Evolutionary conservation across 2,888 invertebrate species (phyloP).

Genomic region (Nematopogon swammerdamellus): DNA sequence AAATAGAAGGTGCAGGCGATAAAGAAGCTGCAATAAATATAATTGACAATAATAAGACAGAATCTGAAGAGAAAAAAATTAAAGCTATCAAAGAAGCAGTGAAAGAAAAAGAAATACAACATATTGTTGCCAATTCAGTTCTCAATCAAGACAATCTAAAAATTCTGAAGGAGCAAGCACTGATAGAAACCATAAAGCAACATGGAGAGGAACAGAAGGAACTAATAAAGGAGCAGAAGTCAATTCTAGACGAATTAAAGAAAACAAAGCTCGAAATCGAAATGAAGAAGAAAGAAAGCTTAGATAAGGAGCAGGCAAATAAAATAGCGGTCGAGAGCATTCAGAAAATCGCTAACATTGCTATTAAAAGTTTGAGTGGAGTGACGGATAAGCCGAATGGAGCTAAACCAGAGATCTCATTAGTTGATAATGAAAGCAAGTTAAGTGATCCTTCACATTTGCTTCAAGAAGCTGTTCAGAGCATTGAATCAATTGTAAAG

Average conservation of each 20-base stretch:
- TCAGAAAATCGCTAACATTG: conserved; percentile 45
- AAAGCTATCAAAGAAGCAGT: conserved; percentile 16
- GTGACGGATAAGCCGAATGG: conserved; percentile 31
- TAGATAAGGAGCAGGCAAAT: conserved; percentile 39
- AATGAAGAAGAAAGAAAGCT: conserved; percentile 40
- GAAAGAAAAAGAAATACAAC: conserved; percentile 20
- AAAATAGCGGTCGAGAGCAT: conserved; percentile 51
- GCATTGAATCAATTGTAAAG: conserved; percentile 42
- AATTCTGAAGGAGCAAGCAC: conserved; percentile 39
- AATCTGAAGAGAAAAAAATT: conserved; percentile 24
- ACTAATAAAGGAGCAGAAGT: conserved; percentile 64
- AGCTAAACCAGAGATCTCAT: conserved; percentile 11
- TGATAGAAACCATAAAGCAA: conserved; percentile 63
- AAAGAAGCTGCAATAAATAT: conserved; percentile 10
- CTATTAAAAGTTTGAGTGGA: conserved; percentile 41
- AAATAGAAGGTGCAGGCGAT: conserved; percentile 6
- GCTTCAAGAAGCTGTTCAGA: conserved; percentile 41
- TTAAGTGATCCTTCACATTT: conserved; percentile 45
- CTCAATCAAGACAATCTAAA: conserved; percentile 24
- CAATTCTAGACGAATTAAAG: conserved; percentile 58
- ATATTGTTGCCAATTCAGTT: conserved; percentile 14
- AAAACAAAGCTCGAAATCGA: conserved; percentile 51
- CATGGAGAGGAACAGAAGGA: conserved; percentile 67
- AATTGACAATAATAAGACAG: conserved; percentile 20
- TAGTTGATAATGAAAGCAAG: conserved; percentile 18